phyloP scores from a whole-genome alignment of 2,113 vertebrate species.

The Pygoscelis adeliae region DNA sequence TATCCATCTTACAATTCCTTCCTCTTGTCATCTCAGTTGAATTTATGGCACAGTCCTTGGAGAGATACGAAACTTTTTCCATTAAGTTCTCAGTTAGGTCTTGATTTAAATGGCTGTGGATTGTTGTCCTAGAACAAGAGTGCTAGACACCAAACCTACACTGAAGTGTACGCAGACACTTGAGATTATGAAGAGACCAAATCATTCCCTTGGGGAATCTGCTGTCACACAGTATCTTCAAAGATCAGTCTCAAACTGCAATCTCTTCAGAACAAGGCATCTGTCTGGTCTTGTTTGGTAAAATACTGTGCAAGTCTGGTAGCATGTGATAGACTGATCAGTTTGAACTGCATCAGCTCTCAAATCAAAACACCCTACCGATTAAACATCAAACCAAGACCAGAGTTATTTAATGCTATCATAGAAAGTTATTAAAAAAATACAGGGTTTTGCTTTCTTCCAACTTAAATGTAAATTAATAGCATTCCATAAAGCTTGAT shows the following conservation, averaged over 20 bases:
- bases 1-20: background rate
- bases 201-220: background rate
- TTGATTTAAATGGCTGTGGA: background rate
- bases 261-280: background rate
- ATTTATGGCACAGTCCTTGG: background rate
- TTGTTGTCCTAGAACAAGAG: background rate
- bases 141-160: background rate
- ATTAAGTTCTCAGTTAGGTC: background rate
- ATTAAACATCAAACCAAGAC: background rate
- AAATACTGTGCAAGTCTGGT: background rate
- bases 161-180: background rate
- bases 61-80: background rate
- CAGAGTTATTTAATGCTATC: background rate
- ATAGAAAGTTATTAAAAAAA: background rate
- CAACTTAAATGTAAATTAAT: background rate
- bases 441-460: background rate
- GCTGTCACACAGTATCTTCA: background rate
- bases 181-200: background rate
- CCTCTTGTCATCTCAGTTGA: background rate
- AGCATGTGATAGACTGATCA: background rate
- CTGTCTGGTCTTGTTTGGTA: background rate
- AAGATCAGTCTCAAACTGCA: background rate
- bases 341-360: background rate
- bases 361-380: background rate
- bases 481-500: background rate